Evolutionary conservation across 2,888 invertebrate species (phyloP).

Genomic region (Leptinotarsa tumamoca): DNA sequence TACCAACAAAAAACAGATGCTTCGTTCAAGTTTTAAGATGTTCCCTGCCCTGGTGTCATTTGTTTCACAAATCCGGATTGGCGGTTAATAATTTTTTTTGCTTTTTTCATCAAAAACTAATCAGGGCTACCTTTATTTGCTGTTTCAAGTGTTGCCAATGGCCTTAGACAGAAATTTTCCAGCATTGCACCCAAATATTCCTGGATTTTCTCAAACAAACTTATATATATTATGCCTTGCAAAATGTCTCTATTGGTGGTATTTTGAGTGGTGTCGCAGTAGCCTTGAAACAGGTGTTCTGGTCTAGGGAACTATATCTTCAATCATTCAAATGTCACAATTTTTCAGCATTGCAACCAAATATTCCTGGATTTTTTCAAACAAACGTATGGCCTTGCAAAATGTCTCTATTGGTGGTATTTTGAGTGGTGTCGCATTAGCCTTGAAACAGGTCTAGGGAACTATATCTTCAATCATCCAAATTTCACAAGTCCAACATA

Average conservation of each 20-base stretch:
- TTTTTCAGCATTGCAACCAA: not conserved
- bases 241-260: not conserved
- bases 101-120: not conserved
- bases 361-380: not conserved
- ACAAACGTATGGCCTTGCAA: not conserved
- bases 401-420: not conserved
- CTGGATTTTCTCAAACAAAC: slow-evolving; percentile 1
- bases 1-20: not conserved
- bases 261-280: not conserved
- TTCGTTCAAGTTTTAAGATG: not conserved
- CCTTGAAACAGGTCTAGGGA: not conserved
- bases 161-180: not conserved
- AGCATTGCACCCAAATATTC: slow-evolving; percentile 1
- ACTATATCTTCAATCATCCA: slow-evolving; percentile 1
- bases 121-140: not conserved
- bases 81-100: not conserved
- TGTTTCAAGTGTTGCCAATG: not conserved
- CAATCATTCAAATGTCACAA: not conserved
- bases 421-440: not conserved
- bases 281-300: not conserved
- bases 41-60: not conserved
- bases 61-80: not conserved
- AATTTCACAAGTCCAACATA: not conserved
- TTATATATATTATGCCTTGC: not conserved
- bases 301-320: not conserved